Percentiles rank a stretch among this genome's conserved stretches.
Conservation (phyloP, 2,797 vertebrate genomes). For the Rhinella marina region DNA sequence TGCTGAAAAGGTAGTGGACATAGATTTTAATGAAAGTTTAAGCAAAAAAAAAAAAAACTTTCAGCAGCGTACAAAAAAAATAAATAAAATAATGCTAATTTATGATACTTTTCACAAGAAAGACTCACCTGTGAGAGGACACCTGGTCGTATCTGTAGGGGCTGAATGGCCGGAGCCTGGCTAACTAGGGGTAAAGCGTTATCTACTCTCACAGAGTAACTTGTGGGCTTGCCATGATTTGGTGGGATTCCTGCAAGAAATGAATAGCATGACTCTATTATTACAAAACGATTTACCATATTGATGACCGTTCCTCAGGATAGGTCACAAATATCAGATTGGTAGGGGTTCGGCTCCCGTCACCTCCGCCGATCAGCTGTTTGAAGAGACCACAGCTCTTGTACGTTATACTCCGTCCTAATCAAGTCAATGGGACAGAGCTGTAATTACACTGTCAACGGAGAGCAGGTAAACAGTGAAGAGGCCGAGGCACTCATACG, state of each 20-base stretch:
- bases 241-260: constrained; percentile 83
- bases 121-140: constrained; percentile 68
- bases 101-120: background rate
- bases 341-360: too few species aligned
- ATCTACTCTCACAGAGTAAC: constrained; percentile 92
- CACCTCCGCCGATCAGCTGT: too few species aligned
- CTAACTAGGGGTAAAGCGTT: constrained; percentile 90
- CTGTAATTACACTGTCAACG: too few species aligned
- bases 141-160: constrained; percentile 91
- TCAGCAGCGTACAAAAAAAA: background rate
- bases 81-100: background rate
- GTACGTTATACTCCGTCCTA: too few species aligned
- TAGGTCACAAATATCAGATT: too few species aligned
- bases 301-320: too few species aligned
- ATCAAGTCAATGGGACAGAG: too few species aligned
- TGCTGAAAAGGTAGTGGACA: constrained; percentile 68
- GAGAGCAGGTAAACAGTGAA: too few species aligned
- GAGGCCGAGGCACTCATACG: too few species aligned
- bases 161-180: constrained; percentile 91
- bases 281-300: background rate
- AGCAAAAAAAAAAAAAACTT: background rate
- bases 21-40: background rate
- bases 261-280: background rate
- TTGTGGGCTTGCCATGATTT: constrained; percentile 85
- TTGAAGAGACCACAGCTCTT: too few species aligned